Evolutionary conservation across 2,113 vertebrate genomes (phyloP).

Genomic region (Andinoacara biseriatus): DNA sequence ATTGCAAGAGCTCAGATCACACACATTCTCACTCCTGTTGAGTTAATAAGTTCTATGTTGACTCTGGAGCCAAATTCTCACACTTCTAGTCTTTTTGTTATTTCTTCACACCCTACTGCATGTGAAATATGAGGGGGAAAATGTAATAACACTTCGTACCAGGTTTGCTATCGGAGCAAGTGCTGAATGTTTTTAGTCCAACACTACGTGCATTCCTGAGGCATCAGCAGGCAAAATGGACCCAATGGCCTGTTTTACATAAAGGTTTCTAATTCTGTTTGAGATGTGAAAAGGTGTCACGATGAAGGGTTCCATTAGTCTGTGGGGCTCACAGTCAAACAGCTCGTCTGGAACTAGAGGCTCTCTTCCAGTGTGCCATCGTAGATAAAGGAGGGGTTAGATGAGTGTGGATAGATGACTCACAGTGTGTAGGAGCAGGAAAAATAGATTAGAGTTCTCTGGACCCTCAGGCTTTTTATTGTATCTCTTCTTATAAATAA

Average conservation of each 20-base stretch:
- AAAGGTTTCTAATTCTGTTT: constrained; percentile 32
- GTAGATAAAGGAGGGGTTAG: constrained; percentile 48
- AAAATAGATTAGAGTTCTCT: constrained; percentile 61
- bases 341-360: constrained; percentile 43
- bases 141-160: not conserved
- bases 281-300: constrained; percentile 33
- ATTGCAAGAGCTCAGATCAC: not conserved
- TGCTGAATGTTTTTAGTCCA: not conserved
- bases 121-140: not conserved
- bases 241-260: constrained; percentile 28
- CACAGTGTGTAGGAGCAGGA: constrained; percentile 68
- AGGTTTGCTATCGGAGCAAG: not conserved
- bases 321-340: constrained; percentile 53
- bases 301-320: constrained; percentile 51
- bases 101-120: not conserved
- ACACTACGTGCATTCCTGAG: constrained; percentile 17
- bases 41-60: not conserved
- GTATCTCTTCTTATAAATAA: constrained; percentile 29
- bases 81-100: not conserved
- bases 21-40: not conserved
- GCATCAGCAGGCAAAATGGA: constrained; percentile 11
- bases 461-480: constrained; percentile 59
- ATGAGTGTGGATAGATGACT: constrained; percentile 64
- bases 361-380: constrained; percentile 33
- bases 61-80: not conserved